A percentile compares a stretch with the other conserved stretches of the same genome.
Evolutionary conservation across 2,113 vertebrate genomes (phyloP).

Genomic region (Caranx melampygus): DNA sequence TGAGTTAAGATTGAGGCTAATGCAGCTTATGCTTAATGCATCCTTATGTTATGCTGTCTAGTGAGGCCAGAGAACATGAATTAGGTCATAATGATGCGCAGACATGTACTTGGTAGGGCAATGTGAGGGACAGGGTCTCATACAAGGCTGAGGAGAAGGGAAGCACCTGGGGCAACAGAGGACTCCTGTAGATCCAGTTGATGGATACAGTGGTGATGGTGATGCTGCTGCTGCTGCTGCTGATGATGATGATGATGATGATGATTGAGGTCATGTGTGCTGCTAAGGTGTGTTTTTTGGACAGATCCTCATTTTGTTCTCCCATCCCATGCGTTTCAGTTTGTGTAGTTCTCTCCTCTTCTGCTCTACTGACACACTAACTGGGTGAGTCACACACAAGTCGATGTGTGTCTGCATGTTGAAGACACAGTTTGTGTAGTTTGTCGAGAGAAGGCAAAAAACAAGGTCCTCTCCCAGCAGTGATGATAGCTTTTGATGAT

Average conservation of each 20-base stretch:
- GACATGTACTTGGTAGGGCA: constrained; percentile 73
- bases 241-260: constrained; percentile 7
- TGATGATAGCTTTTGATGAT: constrained; percentile 7
- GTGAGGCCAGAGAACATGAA: constrained; percentile 56
- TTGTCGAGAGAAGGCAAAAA: not conserved
- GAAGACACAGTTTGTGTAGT: not conserved
- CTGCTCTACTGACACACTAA: constrained; percentile 39
- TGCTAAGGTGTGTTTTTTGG: constrained; percentile 8
- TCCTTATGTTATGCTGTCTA: constrained; percentile 60
- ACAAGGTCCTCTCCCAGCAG: not conserved
- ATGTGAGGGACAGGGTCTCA: constrained; percentile 40
- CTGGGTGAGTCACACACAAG: constrained; percentile 43
- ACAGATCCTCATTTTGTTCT: constrained; percentile 15
- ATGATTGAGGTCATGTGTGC: constrained; percentile 33
- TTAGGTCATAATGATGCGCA: constrained; percentile 70
- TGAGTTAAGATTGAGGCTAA: constrained; percentile 55
- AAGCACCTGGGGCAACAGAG: constrained; percentile 14
- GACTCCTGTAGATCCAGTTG: constrained; percentile 31
- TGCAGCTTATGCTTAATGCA: constrained; percentile 31
- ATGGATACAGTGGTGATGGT: not conserved
- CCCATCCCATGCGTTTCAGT: not conserved
- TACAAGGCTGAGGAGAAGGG: constrained; percentile 42
- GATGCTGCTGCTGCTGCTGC: constrained; percentile 3
- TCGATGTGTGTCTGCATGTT: constrained; percentile 24
- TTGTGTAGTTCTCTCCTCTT: not conserved